These are phyloP conservation scores for Macaria liturata DNA, from an alignment of 2,888 invertebrate genomes.

Conservation along the genomic window DNA sequence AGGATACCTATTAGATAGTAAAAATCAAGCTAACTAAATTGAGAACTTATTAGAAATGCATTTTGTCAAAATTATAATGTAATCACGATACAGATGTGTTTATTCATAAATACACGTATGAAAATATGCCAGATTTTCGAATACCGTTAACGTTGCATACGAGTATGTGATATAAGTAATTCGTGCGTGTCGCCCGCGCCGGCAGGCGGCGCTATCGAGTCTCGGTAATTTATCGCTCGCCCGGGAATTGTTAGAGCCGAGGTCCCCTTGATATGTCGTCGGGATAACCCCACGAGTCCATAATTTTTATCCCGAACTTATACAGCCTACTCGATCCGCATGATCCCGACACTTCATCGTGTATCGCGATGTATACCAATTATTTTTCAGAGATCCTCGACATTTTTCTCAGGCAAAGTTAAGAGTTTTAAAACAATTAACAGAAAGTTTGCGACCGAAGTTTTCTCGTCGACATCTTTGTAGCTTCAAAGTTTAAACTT, in stretches of 20 bases:
- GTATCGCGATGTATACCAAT: conserved; percentile 20
- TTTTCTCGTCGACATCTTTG: conserved; percentile 15
- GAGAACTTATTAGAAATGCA: no score
- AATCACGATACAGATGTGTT: no score
- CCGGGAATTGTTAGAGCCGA: conserved; percentile 57
- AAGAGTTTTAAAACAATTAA: conserved; percentile 16
- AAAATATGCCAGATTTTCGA: no score
- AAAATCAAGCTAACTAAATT: no score
- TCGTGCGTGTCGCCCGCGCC: conserved; percentile 34
- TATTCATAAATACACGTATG: no score
- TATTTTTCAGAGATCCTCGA: conserved; percentile 5
- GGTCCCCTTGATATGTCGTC: conserved; percentile 68
- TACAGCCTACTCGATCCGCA: conserved; percentile 39
- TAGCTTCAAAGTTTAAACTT: conserved; percentile 30
- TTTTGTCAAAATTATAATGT: no score
- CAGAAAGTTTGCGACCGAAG: conserved; percentile 9
- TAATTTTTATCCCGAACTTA: conserved; percentile 60
- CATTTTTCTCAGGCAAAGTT: not conserved
- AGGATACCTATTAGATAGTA: no score
- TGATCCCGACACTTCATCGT: conserved; percentile 25
- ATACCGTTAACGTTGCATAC: conserved; percentile 21
- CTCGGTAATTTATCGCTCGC: conserved; percentile 66
- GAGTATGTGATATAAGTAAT: conserved; percentile 55
- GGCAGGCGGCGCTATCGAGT: conserved; percentile 63
- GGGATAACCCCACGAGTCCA: conserved; percentile 66